phyloP scores from a whole-genome alignment of 2,113 vertebrate species.

The Aphyosemion australe region DNA sequence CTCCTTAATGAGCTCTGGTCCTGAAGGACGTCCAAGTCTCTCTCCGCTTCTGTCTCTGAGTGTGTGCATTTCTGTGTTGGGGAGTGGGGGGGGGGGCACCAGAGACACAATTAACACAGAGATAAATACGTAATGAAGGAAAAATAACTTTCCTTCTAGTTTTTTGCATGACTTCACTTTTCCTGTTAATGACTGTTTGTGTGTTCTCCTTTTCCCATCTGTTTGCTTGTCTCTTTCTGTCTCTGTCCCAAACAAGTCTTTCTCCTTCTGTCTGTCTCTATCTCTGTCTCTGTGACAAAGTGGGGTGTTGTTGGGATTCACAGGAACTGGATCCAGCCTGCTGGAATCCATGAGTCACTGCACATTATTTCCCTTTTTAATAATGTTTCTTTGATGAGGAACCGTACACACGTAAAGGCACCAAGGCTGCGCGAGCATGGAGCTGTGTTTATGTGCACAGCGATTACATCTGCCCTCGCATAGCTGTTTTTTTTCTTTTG shows the following conservation, averaged over 20 bases:
- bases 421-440: conserved; percentile 5
- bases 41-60: conserved; percentile 9
- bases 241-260: neutral
- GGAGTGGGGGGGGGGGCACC: conserved; percentile 45
- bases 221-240: conserved; percentile 17
- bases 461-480: neutral
- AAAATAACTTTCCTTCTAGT: conserved; percentile 75
- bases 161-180: conserved; percentile 78
- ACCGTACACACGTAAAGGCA: conserved; percentile 23
- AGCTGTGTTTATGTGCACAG: conserved; percentile 3
- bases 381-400: conserved; percentile 55
- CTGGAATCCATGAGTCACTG: conserved; percentile 55
- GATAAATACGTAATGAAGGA: conserved; percentile 81
- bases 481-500: conserved; percentile 32
- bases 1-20: conserved; percentile 77
- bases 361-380: no score
- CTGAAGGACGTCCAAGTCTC: conserved; percentile 49
- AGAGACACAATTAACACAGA: conserved; percentile 76
- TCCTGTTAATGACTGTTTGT: conserved; percentile 67
- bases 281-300: conserved; percentile 15
- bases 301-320: conserved; percentile 25
- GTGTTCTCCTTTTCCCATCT: conserved; percentile 4
- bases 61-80: conserved; percentile 8
- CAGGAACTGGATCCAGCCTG: neutral
- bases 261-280: neutral